Evolutionary conservation across 2,797 vertebrate genomes (phyloP).

Genomic region (Pangasius sanitwongsei): DNA sequence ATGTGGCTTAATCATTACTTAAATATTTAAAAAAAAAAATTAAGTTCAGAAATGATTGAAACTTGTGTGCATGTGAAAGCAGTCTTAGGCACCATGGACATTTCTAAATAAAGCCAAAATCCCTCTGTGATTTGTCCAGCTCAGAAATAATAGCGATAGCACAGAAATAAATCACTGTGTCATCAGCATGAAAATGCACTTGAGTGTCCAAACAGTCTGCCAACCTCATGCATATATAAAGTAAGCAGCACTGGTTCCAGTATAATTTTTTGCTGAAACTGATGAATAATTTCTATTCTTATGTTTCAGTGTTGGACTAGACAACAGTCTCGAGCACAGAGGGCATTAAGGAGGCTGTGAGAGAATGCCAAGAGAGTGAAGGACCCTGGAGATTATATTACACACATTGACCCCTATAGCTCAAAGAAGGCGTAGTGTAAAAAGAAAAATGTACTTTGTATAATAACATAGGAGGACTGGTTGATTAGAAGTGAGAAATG

Average conservation of each 20-base stretch:
- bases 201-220: conserved; percentile 15
- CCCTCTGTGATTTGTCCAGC: conserved; percentile 2
- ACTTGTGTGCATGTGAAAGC: not conserved
- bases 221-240: conserved; percentile 32
- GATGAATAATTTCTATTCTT: conserved; percentile 31
- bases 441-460: not conserved
- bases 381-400: not conserved
- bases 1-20: not conserved
- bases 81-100: not conserved
- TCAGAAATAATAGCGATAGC: not conserved
- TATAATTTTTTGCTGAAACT: not conserved
- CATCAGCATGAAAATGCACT: conserved; percentile 33
- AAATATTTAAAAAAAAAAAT: not conserved
- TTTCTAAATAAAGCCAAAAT: conserved; percentile 20
- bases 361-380: conserved; percentile 9
- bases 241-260: not conserved
- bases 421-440: not conserved
- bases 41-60: not conserved
- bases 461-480: not conserved
- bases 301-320: not conserved
- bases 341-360: not conserved
- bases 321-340: conserved; percentile 1
- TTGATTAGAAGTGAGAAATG: conserved; percentile 1
- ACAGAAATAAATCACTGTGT: conserved; percentile 16
- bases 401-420: not conserved